Conservation (phyloP, 2,113 vertebrate genomes). For the Acrocephalus kingi region DNA sequence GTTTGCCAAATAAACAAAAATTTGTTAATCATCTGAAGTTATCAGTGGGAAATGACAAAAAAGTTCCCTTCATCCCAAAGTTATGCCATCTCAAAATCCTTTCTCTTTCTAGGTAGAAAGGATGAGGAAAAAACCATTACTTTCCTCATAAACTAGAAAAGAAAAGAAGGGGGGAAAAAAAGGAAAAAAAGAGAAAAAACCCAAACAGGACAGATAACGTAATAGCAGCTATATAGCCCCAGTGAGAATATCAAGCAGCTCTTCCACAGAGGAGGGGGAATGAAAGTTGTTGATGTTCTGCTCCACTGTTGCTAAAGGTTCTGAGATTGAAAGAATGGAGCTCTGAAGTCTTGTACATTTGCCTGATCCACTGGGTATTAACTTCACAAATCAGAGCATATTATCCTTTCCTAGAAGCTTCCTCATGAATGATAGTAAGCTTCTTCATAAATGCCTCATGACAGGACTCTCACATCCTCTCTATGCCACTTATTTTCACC, state of each 20-base stretch:
- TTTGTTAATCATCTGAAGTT: neutral
- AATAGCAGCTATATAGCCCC: neutral
- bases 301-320: neutral
- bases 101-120: neutral
- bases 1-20: neutral
- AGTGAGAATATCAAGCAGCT: neutral
- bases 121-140: neutral
- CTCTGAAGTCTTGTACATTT: neutral
- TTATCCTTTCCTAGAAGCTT: neutral
- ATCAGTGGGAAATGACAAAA: neutral
- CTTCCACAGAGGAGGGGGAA: neutral
- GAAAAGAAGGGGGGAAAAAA: neutral
- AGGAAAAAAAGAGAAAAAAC: fast-evolving
- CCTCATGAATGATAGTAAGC: neutral
- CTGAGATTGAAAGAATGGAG: neutral
- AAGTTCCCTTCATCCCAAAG: neutral
- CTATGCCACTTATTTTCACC: neutral
- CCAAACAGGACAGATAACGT: neutral
- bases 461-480: neutral
- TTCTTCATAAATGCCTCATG: neutral
- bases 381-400: neutral
- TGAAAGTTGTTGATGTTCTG: neutral
- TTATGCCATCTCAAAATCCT: neutral
- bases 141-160: neutral
- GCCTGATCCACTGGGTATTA: neutral